Evolutionary conservation across 2,888 invertebrate genomes (phyloP).

Genomic region (Congeria kusceri): DNA sequence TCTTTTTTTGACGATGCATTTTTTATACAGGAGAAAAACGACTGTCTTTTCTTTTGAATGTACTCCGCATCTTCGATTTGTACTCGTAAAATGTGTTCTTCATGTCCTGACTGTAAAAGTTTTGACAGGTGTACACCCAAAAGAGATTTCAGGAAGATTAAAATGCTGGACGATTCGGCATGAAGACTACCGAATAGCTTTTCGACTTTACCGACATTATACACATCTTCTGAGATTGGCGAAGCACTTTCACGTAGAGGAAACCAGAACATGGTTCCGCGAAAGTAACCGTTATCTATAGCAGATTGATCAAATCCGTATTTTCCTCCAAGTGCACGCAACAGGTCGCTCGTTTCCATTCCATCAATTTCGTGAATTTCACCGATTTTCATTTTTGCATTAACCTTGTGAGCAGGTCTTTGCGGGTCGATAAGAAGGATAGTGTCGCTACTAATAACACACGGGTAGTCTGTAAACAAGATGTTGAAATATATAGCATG

Average conservation of each 20-base stretch:
- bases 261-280: slow-evolving; percentile 82
- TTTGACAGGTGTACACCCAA: slow-evolving; percentile 71
- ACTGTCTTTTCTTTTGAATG: neutral
- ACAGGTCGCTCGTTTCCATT: slow-evolving; percentile 50
- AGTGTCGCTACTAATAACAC: slow-evolving; percentile 78
- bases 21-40: neutral
- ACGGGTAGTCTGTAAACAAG: slow-evolving; percentile 75
- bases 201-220: slow-evolving; percentile 67
- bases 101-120: neutral
- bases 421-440: slow-evolving; percentile 80
- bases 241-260: slow-evolving; percentile 75
- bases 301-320: slow-evolving; percentile 66
- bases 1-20: slow-evolving; percentile 9
- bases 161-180: slow-evolving; percentile 74
- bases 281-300: slow-evolving; percentile 62
- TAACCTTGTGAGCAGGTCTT: slow-evolving; percentile 54
- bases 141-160: slow-evolving; percentile 79
- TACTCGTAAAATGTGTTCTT: too few relatives aligned
- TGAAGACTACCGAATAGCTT: slow-evolving; percentile 75
- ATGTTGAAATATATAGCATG: too few relatives aligned
- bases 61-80: slow-evolving; percentile 2
- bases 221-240: slow-evolving; percentile 72
- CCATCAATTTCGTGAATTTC: slow-evolving; percentile 37
- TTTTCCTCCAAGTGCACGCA: slow-evolving; percentile 65
- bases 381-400: slow-evolving; percentile 53